Evolutionary conservation across 2,113 vertebrate genomes (phyloP), one percentile per base, ranked within the genome.

Genomic region (Cottus gobio): DNA sequence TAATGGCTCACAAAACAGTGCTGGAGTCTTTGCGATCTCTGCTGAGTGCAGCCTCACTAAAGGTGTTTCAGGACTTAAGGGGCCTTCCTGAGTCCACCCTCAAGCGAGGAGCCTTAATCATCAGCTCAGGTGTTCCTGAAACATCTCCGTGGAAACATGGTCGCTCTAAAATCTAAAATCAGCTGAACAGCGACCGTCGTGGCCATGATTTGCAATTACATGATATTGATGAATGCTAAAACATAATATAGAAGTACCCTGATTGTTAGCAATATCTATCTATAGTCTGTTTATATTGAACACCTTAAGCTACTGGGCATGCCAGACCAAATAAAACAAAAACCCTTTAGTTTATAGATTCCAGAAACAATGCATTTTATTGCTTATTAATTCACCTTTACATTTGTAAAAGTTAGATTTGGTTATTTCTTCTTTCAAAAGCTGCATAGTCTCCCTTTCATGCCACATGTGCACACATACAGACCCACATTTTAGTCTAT

Each of bases 1-100:
- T 77, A 83, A 85, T 85, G 82, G 77, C 9, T 79, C 16, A 42
- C 71, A 65, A 60, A 50, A 46, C 13, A 70, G 79, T 50, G 16
- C 36, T 54, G 46, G 3, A 58, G 61, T 52, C 42, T 60, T 69
- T 64, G 61, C 75, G 78, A 67, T 69, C 56, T 42, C 22, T 11
- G 8, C 37, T 15, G 22, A 54, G 22, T 11, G 18, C n/a, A 1
- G 42, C 1, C 52, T 56, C 44, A 48, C 13, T 26, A 4, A 57
- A 39, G 26, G 3, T 42, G 30, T 50, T 62, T 46, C 0, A 7
- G 30, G 68, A 61, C 34, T 62, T 46, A 0, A 9, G 52, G 16
- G 44, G 54, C 2, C 0, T 57, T 26, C 30, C 2, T 44, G 39
- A 54, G 22, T 61, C 62, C 37, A 22, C 7, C 7, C 18, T 48